A percentile compares a stretch with the other conserved stretches of the same genome.
Evolutionary conservation across 2,888 invertebrate genomes (phyloP).

Genomic region (Timema podura): DNA sequence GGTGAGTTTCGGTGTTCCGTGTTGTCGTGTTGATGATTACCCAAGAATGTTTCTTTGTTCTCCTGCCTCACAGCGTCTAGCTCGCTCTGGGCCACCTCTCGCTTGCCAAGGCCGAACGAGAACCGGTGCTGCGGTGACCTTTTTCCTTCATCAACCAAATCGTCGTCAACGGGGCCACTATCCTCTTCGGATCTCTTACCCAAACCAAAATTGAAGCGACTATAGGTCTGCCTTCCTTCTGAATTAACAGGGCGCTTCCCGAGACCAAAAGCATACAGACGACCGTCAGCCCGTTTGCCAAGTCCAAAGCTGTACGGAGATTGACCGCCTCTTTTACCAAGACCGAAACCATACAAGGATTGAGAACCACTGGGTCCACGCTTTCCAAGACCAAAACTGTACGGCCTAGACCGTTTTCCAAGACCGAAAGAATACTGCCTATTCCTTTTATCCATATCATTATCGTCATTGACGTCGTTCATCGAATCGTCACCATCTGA

Average conservation of each 20-base stretch:
- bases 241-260: slow-evolving; percentile 25
- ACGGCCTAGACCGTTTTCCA: slow-evolving; percentile 56
- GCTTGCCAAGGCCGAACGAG: slow-evolving; percentile 54
- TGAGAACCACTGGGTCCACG: slow-evolving; percentile 43
- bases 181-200: slow-evolving; percentile 27
- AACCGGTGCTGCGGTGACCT: slow-evolving; percentile 24
- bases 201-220: slow-evolving; percentile 30
- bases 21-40: too few relatives aligned
- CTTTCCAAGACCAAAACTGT: slow-evolving; percentile 68
- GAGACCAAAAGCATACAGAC: slow-evolving; percentile 28
- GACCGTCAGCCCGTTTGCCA: slow-evolving; percentile 47
- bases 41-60: background rate
- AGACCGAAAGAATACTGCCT: slow-evolving; percentile 37
- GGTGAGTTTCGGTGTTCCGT: background rate
- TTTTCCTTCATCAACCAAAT: slow-evolving; percentile 22
- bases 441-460: slow-evolving; percentile 27
- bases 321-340: slow-evolving; percentile 29
- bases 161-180: slow-evolving; percentile 17
- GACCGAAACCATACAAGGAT: slow-evolving; percentile 31
- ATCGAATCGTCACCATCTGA: slow-evolving; percentile 11
- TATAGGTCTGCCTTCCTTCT: slow-evolving; percentile 16
- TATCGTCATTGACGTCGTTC: slow-evolving; percentile 19
- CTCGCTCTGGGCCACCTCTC: slow-evolving; percentile 37
- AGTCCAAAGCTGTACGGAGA: slow-evolving; percentile 52
- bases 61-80: slow-evolving; percentile 24